Evolutionary conservation across 2,113 vertebrate genomes (phyloP).

Genomic region (Bubo blakistoni): DNA sequence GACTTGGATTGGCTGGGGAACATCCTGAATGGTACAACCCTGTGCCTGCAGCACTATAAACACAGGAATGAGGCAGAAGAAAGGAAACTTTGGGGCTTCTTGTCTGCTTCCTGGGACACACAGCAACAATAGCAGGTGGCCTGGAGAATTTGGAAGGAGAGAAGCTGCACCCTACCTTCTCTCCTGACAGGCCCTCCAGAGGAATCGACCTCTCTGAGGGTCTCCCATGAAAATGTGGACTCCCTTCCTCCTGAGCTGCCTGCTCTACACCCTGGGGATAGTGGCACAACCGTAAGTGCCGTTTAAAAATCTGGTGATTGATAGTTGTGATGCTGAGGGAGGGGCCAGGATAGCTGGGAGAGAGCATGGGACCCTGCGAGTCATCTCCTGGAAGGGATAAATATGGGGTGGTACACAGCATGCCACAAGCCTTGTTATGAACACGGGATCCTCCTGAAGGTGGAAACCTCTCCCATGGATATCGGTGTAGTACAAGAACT

Average conservation of each 20-base stretch:
- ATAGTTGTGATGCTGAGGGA: not conserved
- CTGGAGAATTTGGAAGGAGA: not conserved
- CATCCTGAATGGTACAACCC: not conserved
- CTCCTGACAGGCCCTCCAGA: not conserved
- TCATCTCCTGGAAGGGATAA: not conserved
- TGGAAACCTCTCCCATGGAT: not conserved
- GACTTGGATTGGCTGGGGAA: slow-evolving; percentile 41
- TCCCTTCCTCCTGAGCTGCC: slow-evolving; percentile 2
- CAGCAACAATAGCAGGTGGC: not conserved
- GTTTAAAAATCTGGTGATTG: not conserved
- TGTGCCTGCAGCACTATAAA: slow-evolving; percentile 30
- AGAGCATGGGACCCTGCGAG: not conserved
- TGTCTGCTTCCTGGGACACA: not conserved
- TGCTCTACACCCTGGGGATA: not conserved
- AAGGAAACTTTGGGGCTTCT: not conserved
- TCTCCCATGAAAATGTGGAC: slow-evolving; percentile 13
- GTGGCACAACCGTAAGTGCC: slow-evolving; percentile 44
- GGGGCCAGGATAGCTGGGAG: not conserved
- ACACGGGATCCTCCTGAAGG: not conserved
- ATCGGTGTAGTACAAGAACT: rapidly evolving
- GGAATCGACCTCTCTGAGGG: not conserved
- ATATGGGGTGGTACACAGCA: rapidly evolving
- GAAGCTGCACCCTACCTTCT: not conserved
- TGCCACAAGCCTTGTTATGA: not conserved
- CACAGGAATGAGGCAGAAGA: not conserved